Evolutionary conservation across 2,888 invertebrate genomes (phyloP), one percentile per base, ranked within the genome.

Genomic region (Eustalomyia histrio): DNA sequence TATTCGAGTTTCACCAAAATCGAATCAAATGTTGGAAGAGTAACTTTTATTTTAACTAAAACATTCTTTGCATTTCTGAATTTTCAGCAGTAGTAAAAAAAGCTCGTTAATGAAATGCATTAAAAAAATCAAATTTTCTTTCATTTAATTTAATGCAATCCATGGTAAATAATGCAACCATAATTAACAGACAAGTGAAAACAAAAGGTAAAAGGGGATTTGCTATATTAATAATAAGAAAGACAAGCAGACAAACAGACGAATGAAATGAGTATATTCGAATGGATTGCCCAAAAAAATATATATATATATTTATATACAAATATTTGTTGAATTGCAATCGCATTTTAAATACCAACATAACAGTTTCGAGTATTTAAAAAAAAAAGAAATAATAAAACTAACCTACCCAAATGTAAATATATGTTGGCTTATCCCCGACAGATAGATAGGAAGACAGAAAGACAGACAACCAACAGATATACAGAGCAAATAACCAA

Each of bases 351-450:
- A 78, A 68, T 61, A 12, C 10, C 55, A 16, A 29, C 17, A 63
- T n/a, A 74, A 68, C 18, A 52, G 57, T 64, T 33, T 63, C 18
- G 50, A 29, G 17, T 52, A 60, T 43, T 55, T 60, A 73, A n/a
- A n/a, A n/a, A n/a, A n/a, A n/a, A n/a, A n/a, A n/a, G n/a, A n/a
- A n/a, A n/a, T n/a, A n/a, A n/a, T n/a, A n/a, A 79, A 80, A 75
- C 74, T 79, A 79, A 74, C 74, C 79, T 74, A 79, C 79, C 74
- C 69, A 74, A 79, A 79, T 65, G 43, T 58, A 52, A 63, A 79
- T 58, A 39, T 53, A 67, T 67, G 65, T 71, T 71, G 75, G 60
- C 65, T 79, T 74, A 79, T 75, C 71, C 61, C 55, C 43, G 39
- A 18, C 43, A 64, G 35, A 35, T 10, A 17, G 50, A 57, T 12